phyloP scores from a whole-genome alignment of 2,113 vertebrate genomes.

The Asarcornis scutulata region DNA sequence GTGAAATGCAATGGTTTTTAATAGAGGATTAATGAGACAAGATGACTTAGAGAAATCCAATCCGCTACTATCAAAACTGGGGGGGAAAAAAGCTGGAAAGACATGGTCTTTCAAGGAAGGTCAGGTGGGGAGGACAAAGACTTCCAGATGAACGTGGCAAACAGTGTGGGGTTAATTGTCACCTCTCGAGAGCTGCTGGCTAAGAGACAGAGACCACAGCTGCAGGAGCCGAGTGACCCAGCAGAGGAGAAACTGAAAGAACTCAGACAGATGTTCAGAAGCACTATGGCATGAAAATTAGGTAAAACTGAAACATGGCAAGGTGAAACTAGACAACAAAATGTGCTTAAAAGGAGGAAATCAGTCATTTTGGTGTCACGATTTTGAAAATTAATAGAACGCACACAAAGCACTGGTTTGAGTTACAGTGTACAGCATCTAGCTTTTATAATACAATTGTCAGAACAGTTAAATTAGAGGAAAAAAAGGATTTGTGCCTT shows the following conservation, averaged over 20 bases:
- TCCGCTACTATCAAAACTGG: not conserved
- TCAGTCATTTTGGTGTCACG: fast-evolving
- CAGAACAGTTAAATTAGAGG: not conserved
- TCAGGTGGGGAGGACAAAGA: not conserved
- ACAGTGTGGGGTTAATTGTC: not conserved
- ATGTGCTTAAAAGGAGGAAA: not conserved
- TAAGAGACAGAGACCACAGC: not conserved
- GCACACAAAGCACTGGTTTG: not conserved
- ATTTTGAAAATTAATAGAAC: not conserved
- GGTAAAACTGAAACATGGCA: not conserved
- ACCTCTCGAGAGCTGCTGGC: not conserved
- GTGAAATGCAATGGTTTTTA: not conserved
- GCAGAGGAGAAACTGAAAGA: not conserved
- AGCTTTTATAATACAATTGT: not conserved
- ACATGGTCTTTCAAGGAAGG: not conserved
- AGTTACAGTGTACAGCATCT: not conserved
- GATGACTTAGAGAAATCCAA: not conserved
- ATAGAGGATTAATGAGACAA: not conserved
- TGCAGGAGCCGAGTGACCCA: not conserved
- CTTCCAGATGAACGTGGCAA: not conserved
- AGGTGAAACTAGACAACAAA: not conserved
- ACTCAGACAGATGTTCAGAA: not conserved
- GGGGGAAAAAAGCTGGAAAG: not conserved
- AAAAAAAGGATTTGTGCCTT: not conserved
- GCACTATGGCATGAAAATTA: not conserved